Conservation (phyloP, 1,140 invertebrate genomes). For the Solen grandis region DNA sequence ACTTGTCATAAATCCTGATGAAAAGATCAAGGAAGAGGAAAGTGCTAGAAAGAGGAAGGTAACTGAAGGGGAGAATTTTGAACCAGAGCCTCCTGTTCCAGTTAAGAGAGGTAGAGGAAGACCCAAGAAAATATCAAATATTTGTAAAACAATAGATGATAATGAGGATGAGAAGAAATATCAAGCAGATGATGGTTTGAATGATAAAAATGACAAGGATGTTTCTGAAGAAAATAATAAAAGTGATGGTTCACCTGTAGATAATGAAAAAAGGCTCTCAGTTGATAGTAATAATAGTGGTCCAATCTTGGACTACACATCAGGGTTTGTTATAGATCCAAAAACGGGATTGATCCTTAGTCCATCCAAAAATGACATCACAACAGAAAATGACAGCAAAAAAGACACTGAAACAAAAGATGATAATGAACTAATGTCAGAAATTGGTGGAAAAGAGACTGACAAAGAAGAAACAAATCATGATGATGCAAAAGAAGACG, state of each 20-base stretch:
- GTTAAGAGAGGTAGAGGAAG: slow-evolving; percentile 41
- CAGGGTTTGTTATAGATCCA: slow-evolving; percentile 29
- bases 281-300: no score
- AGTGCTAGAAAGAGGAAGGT: background rate
- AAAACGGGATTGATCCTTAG: slow-evolving; percentile 9
- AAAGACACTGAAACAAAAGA: background rate
- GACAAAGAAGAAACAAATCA: background rate
- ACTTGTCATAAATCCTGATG: background rate
- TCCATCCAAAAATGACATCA: background rate
- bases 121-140: slow-evolving; percentile 29
- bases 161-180: no score
- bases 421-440: background rate
- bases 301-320: slow-evolving; percentile 14
- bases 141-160: background rate
- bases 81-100: background rate
- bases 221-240: background rate
- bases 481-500: background rate
- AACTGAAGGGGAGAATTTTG: background rate
- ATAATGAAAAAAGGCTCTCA: no score
- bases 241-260: background rate
- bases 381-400: no score
- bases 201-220: background rate
- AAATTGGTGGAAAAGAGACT: background rate
- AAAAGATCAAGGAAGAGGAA: background rate
- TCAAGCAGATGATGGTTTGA: background rate